Conservation (phyloP, 1,140 invertebrate species). For the Macrotrachela quadricornifera region DNA sequence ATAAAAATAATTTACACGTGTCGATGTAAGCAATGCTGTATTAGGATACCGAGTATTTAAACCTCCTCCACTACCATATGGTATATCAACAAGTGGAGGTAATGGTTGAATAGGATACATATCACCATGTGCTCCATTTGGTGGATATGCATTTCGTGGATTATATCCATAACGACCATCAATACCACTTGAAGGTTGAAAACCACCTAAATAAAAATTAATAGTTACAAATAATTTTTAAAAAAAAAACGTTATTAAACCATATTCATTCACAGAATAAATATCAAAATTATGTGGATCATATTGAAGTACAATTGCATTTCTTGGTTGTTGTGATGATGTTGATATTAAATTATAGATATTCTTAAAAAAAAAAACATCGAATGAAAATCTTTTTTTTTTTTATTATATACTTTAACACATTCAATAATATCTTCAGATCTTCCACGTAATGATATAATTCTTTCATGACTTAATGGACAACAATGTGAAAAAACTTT, state of each 20-base stretch:
- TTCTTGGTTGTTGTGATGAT: conserved; percentile 65
- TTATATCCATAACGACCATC: too few relatives aligned
- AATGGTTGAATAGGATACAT: too few relatives aligned
- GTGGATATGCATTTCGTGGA: too few relatives aligned
- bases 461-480: conserved; percentile 76
- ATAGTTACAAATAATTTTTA: too few relatives aligned
- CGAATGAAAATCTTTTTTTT: conserved; percentile 45
- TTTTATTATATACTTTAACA: conserved; percentile 59
- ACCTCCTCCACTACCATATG: too few relatives aligned
- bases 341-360: conserved; percentile 31
- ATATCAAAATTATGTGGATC: conserved; percentile 86
- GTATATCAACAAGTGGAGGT: too few relatives aligned
- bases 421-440: conserved; percentile 58
- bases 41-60: too few relatives aligned
- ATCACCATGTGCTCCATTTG: too few relatives aligned
- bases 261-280: conserved; percentile 70
- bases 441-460: conserved; percentile 69
- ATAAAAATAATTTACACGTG: too few relatives aligned
- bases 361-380: neutral
- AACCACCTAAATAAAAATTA: too few relatives aligned
- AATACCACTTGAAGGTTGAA: too few relatives aligned
- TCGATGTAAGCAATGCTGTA: too few relatives aligned
- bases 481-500: conserved; percentile 88
- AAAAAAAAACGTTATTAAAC: conserved; percentile 24
- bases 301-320: conserved; percentile 46